phyloP scores from a whole-genome alignment of 2,888 invertebrate genomes.

The Nesidiocoris tenuis region DNA sequence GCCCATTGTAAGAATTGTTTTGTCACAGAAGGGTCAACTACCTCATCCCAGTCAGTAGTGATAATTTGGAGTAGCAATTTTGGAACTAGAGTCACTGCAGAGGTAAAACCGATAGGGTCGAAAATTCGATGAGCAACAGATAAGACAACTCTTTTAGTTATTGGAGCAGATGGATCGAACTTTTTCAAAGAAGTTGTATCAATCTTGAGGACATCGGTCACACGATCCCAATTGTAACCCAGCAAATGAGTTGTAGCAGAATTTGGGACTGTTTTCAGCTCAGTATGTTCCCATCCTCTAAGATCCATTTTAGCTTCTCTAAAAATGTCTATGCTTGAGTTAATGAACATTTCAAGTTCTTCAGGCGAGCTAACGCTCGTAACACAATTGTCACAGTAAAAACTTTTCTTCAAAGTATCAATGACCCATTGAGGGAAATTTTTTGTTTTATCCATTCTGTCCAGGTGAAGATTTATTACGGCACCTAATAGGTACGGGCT shows the following conservation, averaged over 20 bases:
- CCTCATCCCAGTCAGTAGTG: not conserved
- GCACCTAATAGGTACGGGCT: slow-evolving; percentile 45
- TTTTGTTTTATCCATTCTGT: not conserved
- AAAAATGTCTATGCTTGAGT: slow-evolving; percentile 1
- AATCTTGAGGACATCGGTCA: not conserved
- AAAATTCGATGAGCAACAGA: slow-evolving; percentile 1
- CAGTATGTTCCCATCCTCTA: not conserved
- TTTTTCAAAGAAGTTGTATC: not conserved
- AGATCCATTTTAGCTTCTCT: slow-evolving; percentile 1
- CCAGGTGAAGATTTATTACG: slow-evolving; percentile 25
- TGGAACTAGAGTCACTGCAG: not conserved
- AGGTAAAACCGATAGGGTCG: slow-evolving; percentile 1
- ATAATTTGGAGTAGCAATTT: not conserved
- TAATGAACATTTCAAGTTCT: not conserved
- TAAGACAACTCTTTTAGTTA: not conserved
- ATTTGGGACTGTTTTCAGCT: not conserved
- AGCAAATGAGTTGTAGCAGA: not conserved
- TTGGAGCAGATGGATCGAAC: not conserved
- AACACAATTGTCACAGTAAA: slow-evolving; percentile 9
- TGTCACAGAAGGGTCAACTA: not conserved
- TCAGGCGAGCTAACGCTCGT: not conserved
- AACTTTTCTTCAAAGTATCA: not conserved
- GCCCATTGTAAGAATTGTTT: not conserved
- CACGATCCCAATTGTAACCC: slow-evolving; percentile 1
- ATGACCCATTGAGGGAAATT: not conserved